phyloP scores from a whole-genome alignment of 2,797 vertebrate species.

The Chelmon rostratus region DNA sequence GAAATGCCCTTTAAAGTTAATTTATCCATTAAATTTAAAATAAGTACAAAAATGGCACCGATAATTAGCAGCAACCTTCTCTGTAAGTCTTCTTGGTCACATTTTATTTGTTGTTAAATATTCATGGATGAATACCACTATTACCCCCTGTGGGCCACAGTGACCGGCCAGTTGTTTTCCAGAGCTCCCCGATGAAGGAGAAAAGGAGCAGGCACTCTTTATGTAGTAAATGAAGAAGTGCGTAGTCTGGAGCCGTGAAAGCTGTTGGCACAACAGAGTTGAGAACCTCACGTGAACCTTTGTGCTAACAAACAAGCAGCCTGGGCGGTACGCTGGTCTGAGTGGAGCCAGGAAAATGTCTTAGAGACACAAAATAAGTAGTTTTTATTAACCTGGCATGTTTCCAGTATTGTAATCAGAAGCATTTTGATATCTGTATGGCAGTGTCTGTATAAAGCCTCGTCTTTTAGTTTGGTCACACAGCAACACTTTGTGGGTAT shows the following conservation, averaged over 20 bases:
- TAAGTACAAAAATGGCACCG: background rate
- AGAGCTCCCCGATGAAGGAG: background rate
- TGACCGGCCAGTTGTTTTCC: background rate
- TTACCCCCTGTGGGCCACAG: constrained; percentile 9
- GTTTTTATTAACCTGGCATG: background rate
- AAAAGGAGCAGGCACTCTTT: background rate
- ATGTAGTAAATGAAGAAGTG: background rate
- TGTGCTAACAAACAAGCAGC: background rate
- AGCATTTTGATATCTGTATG: background rate
- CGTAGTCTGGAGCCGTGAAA: background rate
- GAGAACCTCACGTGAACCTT: too few relatives aligned
- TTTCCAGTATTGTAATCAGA: background rate
- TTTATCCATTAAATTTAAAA: constrained; percentile 25
- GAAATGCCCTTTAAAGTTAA: constrained; percentile 17
- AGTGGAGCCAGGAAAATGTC: background rate
- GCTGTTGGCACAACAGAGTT: background rate
- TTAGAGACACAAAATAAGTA: background rate
- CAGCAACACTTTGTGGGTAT: background rate
- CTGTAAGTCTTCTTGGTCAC: background rate
- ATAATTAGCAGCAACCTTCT: constrained; percentile 18
- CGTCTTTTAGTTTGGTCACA: background rate
- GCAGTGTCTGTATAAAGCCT: too few relatives aligned
- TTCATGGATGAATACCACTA: constrained; percentile 2
- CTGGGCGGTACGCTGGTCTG: background rate
- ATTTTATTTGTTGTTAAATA: constrained; percentile 36